Percentiles rank a stretch among this genome's conserved stretches.
phyloP scores from a whole-genome alignment of 2,113 vertebrate genomes.

The Chloropsis hardwickii region DNA sequence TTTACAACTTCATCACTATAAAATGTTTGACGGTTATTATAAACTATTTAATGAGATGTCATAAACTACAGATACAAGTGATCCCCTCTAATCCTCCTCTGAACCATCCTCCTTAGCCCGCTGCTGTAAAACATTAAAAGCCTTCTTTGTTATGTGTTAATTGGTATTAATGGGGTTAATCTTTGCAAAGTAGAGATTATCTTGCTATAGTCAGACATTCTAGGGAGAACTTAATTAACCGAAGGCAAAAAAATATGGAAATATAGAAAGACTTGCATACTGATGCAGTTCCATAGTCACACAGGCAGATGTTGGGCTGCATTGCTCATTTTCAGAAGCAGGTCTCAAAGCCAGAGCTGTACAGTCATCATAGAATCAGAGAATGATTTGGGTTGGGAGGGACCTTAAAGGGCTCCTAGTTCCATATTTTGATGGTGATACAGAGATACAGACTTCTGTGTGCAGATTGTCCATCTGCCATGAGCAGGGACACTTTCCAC shows the following conservation, averaged over 20 bases:
- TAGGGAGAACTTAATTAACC: conserved; percentile 37
- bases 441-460: too few relatives aligned
- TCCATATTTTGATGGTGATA: too few relatives aligned
- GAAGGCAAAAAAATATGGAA: not conserved
- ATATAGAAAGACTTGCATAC: not conserved
- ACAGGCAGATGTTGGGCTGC: not conserved
- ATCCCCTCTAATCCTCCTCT: conserved; percentile 3
- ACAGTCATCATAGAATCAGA: not conserved
- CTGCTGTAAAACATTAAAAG: conserved; percentile 32
- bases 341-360: not conserved
- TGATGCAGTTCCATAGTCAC: not conserved
- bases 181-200: conserved; percentile 52
- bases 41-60: conserved; percentile 32
- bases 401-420: not conserved
- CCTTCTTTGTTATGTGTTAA: conserved; percentile 41
- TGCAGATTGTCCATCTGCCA: fast-evolving
- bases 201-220: conserved; percentile 24
- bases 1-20: not conserved
- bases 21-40: not conserved
- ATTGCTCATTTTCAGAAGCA: not conserved
- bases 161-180: conserved; percentile 61
- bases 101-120: not conserved
- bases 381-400: not conserved
- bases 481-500: not conserved
- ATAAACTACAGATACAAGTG: conserved; percentile 12